Conservation (phyloP, 2,113 vertebrate species). For the Melospiza georgiana region DNA sequence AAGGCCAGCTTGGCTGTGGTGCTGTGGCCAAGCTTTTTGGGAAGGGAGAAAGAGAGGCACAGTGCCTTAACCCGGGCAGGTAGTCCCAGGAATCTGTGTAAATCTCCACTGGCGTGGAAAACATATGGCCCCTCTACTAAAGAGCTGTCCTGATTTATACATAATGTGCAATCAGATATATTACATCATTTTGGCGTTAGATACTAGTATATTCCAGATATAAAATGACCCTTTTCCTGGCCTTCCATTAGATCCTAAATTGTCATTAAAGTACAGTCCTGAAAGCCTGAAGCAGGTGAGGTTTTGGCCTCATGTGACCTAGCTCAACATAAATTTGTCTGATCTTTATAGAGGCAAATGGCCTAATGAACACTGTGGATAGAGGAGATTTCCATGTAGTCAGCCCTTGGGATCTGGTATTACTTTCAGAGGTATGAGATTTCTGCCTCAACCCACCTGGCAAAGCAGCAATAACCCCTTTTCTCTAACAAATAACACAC, state of each 20-base stretch:
- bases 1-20: not conserved
- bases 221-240: slow-evolving; percentile 51
- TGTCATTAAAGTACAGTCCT: slow-evolving; percentile 37
- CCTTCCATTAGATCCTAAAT: slow-evolving; percentile 59
- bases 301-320: slow-evolving; percentile 51
- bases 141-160: slow-evolving; percentile 11
- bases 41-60: not conserved
- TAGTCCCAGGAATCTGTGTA: not conserved
- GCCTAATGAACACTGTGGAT: slow-evolving; percentile 27
- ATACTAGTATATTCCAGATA: slow-evolving; percentile 41
- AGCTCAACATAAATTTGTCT: slow-evolving; percentile 68
- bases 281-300: slow-evolving; percentile 60
- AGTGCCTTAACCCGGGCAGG: not conserved
- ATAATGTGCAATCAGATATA: slow-evolving; percentile 43
- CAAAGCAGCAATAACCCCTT: slow-evolving; percentile 33
- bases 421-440: slow-evolving; percentile 60
- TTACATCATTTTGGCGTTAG: slow-evolving; percentile 40
- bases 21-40: not conserved
- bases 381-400: slow-evolving; percentile 46
- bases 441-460: slow-evolving; percentile 57
- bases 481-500: slow-evolving; percentile 11
- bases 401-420: slow-evolving; percentile 55
- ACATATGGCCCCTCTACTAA: not conserved
- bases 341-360: slow-evolving; percentile 67
- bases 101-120: not conserved